Base-by-base conservation (phyloP, 2,888 invertebrate species). In the Acrocyrtus sp. region DNA sequence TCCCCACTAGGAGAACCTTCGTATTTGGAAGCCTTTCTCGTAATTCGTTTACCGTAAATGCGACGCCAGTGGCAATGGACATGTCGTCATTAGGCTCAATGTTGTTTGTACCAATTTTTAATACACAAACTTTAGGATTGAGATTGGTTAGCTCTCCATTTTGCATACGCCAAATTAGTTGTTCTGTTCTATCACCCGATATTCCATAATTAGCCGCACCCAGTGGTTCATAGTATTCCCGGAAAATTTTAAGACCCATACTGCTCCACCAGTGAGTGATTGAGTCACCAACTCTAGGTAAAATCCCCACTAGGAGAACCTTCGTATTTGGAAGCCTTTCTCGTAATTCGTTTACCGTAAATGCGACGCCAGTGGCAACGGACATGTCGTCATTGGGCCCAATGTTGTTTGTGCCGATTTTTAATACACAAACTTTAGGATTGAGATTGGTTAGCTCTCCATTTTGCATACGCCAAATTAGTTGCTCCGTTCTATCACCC, bases 401-500 rank as follows among this genome's bases (percentile, higher is more conserved):
- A 81, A 69, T 5, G 26, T 87, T 87, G 77, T 87, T 86, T 15
- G 86, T 85, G 6, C 87, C 87, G 21, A 85, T 84, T 53, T 84
- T 79, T 6, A 87, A 75, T 12, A 87, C 86, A 29, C 87, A 83
- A 58, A 87, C 86, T 83, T 87, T 87, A 1, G 87, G 87, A 26
- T 82, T 80, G 50, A 87, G 82, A 70, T 82, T 82, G 43, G 87
- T 86, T 41, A 87, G 75, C 81, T 87, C 87, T 56, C 87, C 87
- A 82, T 88, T 86, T 63, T 83, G 81, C 17, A 88, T 82, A 62
- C 88, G 80, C 87, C 87, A 88, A 17, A 88, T 81, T 8, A 88
- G 82, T 82, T 88, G 83, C 76, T 87, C 85, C 0, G 86, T 87
- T 74, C 84, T 83, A 80, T 87, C 87, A 3, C 85, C 60, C 19